Evolutionary conservation across 2,888 invertebrate genomes (phyloP).

Genomic region (Zaprionus obscuricornis): DNA sequence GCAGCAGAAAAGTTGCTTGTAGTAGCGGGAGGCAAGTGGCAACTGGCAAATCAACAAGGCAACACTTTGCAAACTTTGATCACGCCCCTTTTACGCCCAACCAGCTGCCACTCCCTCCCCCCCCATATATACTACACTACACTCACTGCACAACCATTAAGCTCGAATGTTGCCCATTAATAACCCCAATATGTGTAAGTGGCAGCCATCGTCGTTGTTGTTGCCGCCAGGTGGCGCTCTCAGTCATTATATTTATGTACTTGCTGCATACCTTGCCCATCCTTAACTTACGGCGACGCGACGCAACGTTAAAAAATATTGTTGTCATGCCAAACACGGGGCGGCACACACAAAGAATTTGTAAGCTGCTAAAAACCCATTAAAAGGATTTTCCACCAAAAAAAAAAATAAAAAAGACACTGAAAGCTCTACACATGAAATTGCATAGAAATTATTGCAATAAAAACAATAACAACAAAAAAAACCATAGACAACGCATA

Average conservation of each 20-base stretch:
- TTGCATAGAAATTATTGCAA: too few species aligned
- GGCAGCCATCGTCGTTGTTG: conserved; percentile 39
- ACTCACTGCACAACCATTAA: background rate
- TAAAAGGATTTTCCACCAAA: conserved; percentile 40
- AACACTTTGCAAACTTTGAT: conserved; percentile 43
- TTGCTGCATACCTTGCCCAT: background rate
- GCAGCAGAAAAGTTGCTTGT: conserved; percentile 1
- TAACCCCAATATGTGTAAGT: conserved; percentile 70
- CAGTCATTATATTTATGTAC: conserved; percentile 30
- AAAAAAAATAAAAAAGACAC: too few species aligned
- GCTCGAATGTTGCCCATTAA: conserved; percentile 57
- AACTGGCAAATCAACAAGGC: conserved; percentile 44
- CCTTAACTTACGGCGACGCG: background rate
- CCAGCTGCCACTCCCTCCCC: conserved; percentile 10
- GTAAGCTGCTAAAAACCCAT: conserved; percentile 55
- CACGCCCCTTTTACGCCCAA: too few species aligned
- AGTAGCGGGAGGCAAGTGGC: background rate
- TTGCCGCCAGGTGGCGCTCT: conserved; percentile 36
- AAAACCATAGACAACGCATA: too few species aligned
- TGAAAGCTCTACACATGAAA: conserved; percentile 37
- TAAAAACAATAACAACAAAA: too few species aligned
- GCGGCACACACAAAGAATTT: conserved; percentile 45
- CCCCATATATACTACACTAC: too few species aligned
- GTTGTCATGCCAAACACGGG: conserved; percentile 51
- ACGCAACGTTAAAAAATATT: conserved; percentile 40